Conservation (phyloP, 2,113 vertebrate genomes). For the Pao palembangensis region DNA sequence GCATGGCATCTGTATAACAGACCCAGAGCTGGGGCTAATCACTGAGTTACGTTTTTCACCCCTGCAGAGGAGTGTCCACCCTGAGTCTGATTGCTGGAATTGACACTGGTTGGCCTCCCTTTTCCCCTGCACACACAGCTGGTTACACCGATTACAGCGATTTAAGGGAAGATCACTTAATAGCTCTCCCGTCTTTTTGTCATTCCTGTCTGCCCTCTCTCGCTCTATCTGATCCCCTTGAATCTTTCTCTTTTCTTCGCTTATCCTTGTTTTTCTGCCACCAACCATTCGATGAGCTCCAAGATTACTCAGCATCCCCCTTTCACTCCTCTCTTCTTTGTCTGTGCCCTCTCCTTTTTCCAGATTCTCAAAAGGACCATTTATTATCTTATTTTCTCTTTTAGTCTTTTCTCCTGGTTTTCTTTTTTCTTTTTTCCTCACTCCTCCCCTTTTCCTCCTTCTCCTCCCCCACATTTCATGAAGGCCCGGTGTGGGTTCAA, state of each 20-base stretch:
- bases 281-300: constrained; percentile 37
- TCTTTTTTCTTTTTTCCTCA: constrained; percentile 47
- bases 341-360: constrained; percentile 30
- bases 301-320: constrained; percentile 51
- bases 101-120: constrained; percentile 55
- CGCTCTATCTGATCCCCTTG: constrained; percentile 50
- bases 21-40: constrained; percentile 55
- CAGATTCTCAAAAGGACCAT: constrained; percentile 29
- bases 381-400: constrained; percentile 26
- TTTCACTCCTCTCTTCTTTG: constrained; percentile 45
- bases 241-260: constrained; percentile 32
- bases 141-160: constrained; percentile 65
- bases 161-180: constrained; percentile 68
- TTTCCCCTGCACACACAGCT: constrained; percentile 69
- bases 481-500: constrained; percentile 4
- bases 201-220: constrained; percentile 52
- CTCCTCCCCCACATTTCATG: constrained; percentile 27
- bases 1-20: constrained; percentile 46
- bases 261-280: constrained; percentile 45
- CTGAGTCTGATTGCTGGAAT: constrained; percentile 64
- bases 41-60: constrained; percentile 49
- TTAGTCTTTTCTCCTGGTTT: constrained; percentile 36
- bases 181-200: constrained; percentile 56
- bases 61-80: constrained; percentile 60
- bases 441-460: constrained; percentile 47